A percentile compares a stretch with the other conserved stretches of the same genome.
Conservation (phyloP, 2,797 vertebrate genomes). For the Threskiornis aethiopicus region DNA sequence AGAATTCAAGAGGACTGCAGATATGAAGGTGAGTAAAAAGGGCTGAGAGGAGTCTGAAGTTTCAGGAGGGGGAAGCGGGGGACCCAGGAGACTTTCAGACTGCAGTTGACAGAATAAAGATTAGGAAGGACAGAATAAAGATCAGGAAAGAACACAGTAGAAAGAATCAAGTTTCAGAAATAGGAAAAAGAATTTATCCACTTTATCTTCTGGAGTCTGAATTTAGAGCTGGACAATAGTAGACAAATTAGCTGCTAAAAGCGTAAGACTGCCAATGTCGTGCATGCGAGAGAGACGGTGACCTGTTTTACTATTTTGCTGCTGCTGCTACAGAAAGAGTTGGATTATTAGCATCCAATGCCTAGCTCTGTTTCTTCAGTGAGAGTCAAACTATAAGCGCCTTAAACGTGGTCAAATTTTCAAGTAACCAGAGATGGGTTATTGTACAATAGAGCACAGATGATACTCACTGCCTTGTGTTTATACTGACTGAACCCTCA, state of each 20-base stretch:
- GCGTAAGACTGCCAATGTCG: rapidly evolving
- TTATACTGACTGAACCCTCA: background rate
- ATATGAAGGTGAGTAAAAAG: background rate
- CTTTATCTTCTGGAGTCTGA: background rate
- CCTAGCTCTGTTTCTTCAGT: background rate
- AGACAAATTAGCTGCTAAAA: background rate
- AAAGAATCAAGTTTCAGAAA: background rate
- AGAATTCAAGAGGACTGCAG: background rate
- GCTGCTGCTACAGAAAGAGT: background rate
- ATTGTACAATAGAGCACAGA: background rate
- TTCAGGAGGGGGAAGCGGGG: background rate
- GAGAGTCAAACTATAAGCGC: background rate
- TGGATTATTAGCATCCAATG: background rate
- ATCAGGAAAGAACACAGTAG: background rate
- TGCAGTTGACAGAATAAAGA: conserved; percentile 8
- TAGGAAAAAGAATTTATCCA: background rate
- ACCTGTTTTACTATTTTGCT: background rate
- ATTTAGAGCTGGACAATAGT: background rate
- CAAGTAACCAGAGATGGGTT: background rate
- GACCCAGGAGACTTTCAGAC: background rate
- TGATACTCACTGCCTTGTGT: background rate
- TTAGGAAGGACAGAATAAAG: background rate
- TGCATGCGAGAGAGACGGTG: background rate
- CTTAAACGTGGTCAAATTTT: background rate
- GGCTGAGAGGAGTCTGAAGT: background rate